Evolutionary conservation across 2,888 invertebrate genomes (phyloP).

Genomic region (Drosophila fulvimacula): DNA sequence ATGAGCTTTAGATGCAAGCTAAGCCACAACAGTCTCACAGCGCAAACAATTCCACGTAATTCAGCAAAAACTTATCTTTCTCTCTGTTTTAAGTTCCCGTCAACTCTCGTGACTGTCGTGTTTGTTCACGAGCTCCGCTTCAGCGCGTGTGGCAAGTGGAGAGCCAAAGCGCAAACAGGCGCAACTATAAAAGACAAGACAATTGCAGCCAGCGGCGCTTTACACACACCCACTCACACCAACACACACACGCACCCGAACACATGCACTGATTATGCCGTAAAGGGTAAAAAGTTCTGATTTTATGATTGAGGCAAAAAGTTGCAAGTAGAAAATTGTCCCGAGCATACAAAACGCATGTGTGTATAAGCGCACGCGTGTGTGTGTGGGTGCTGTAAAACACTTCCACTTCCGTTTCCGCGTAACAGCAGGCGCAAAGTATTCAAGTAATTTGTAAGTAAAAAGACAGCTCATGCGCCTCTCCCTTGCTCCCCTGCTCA

Average conservation of each 20-base stretch:
- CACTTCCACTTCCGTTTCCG: constrained; percentile 66
- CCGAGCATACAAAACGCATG: constrained; percentile 10
- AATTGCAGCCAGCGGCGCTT: constrained; percentile 68
- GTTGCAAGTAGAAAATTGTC: constrained; percentile 49
- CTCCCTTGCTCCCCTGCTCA: too few species aligned
- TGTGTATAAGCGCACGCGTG: not conserved
- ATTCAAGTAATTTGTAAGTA: constrained; percentile 76
- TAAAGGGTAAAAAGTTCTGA: constrained; percentile 79
- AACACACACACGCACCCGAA: constrained; percentile 12
- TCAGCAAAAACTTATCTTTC: not conserved
- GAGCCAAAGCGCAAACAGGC: constrained; percentile 34
- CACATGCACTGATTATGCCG: constrained; percentile 69
- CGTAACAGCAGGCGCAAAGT: constrained; percentile 72
- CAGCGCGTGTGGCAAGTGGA: constrained; percentile 12
- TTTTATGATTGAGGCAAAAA: constrained; percentile 75
- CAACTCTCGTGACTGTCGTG: constrained; percentile 17
- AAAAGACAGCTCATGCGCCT: constrained; percentile 32
- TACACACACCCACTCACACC: constrained; percentile 18
- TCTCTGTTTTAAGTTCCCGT: not conserved
- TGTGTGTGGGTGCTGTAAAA: constrained; percentile 58
- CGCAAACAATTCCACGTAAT: not conserved
- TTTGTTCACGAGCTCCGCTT: constrained; percentile 42
- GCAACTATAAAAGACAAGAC: constrained; percentile 76
- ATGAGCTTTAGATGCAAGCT: not conserved
- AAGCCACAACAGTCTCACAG: constrained; percentile 1